Evolutionary conservation across 2,113 vertebrate species (phyloP).

Genomic region (Mohoua ochrocephala): DNA sequence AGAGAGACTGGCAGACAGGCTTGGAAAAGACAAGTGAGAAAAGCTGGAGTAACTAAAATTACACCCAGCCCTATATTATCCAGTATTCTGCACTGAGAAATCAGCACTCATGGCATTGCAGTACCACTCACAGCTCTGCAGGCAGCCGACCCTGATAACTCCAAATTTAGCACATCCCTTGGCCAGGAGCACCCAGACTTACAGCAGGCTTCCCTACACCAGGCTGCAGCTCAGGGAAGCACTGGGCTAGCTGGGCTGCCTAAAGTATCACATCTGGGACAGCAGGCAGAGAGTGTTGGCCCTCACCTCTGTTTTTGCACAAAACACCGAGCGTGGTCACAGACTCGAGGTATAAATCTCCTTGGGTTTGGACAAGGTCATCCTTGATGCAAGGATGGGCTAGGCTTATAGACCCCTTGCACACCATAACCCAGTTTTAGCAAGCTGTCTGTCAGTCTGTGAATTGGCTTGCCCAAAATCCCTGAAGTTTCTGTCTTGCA

Average conservation of each 20-base stretch:
- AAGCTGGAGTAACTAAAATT: neutral
- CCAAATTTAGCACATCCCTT: neutral
- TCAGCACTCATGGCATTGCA: accelerated
- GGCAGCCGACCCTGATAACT: neutral
- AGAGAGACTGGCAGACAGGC: neutral
- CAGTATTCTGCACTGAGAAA: neutral
- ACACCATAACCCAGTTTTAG: neutral
- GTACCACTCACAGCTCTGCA: neutral
- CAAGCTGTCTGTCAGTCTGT: neutral
- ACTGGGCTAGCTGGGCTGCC: neutral
- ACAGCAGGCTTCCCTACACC: neutral
- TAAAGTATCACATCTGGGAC: neutral
- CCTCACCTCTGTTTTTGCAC: neutral
- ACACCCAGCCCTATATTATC: neutral
- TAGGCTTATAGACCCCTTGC: neutral
- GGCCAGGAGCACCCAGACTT: neutral
- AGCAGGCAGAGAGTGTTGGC: accelerated
- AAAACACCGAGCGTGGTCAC: accelerated
- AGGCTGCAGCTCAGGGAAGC: neutral
- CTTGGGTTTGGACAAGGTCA: neutral
- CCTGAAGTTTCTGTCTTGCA: neutral
- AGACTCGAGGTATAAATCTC: neutral
- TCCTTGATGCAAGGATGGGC: neutral
- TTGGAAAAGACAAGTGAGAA: neutral
- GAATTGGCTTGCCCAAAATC: neutral